Evolutionary conservation across 2,888 invertebrate genomes (phyloP), one percentile per base, ranked within the genome.

Genomic region (Rhopalosiphum nymphaeae): DNA sequence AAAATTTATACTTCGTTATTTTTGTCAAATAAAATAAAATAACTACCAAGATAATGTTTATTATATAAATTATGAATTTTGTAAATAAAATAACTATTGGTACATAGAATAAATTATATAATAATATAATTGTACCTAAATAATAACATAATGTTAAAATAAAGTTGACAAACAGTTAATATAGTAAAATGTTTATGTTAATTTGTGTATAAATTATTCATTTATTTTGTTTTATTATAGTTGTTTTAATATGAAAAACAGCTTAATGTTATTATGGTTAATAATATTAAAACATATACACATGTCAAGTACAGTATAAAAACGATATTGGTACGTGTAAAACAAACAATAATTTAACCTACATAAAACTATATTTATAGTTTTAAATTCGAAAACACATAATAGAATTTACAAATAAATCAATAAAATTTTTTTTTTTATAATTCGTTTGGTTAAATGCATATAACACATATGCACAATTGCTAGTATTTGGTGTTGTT

Each of bases 141-240:
- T 53, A 88, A 36, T 53, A 56, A 36, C 21, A 87, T 7, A 87
- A 16, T 87, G 87, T 87, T 87, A 53, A 9, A 53, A 88, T 88
- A 53, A 25, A 53, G n/a, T 53, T 53, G 36, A 67, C 36, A 21
- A 36, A 16, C 21, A 78, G 36, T 78, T 36, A 78, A 78, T 78
- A n/a, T 29, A 88, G 11, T 26, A 88, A 88, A 53, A 36, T 88
- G 11, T 56, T 88, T 88, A 88, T 26, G 21, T 88, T 0, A 53
- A 78, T 36, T 88, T 88, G n/a, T 88, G 88, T 88, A n/a, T 88
- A 88, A 88, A 53, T 88, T 88, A 88, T 88, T 88, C 36, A 53
- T 42, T 46, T 87, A 78, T 36, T 78, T 67, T 67, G 0, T 67
- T 67, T 67, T 78, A 21, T 78, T 3, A 78, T 29, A 78, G 21